Base-by-base conservation (phyloP, 2,113 vertebrate genomes). In the Eulemur macaco region DNA sequence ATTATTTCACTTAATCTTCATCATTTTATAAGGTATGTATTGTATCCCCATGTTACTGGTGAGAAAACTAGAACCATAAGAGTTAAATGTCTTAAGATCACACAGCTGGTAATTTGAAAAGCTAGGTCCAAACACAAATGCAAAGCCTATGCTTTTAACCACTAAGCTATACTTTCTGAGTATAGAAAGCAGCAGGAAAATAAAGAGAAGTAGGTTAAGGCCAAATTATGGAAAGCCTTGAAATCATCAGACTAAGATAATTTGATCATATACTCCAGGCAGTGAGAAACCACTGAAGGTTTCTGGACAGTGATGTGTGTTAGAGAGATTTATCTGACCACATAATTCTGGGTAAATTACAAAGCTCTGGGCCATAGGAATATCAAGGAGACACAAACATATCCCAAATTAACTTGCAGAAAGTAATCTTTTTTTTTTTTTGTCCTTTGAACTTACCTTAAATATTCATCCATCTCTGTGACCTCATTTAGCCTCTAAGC, bases 71-170 rank as follows among this genome's bases (percentile, higher is more conserved):
- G 42, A 69, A 76, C 37, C 71, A 58, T 58, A 29, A 89, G 10
- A 71, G 92, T 74, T 66, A 94, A 71, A 66, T 73, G 63, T 83
- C 31, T 88, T 71, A 91, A 77, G 37, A 86, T 69, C 77, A 94
- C 14, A 45, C 4, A 77, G 31, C 2, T 68, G 37, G 20, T 39
- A 77, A 50, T 78, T 84, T 96, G n/a, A 56, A 94, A 83, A 86
- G 23, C 47, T 83, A 83, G 17, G 8, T 87, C 86, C 47, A 73
- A 89, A 52, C 29, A 74, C 14, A 92, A 87, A 82, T 27, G 25
- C 29, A 95, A 92, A 96, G 14, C 17, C 74, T 83, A 23, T 80
- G 29, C 9, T 94, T 34, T 87, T 90, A 91, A 60, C 11, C 25
- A 88, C 15, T 71, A 95, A 50, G 6, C 29, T 66, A 18, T 73